Evolutionary conservation across 2,888 invertebrate genomes (phyloP).

Genomic region (Mechanitis mazaeus): DNA sequence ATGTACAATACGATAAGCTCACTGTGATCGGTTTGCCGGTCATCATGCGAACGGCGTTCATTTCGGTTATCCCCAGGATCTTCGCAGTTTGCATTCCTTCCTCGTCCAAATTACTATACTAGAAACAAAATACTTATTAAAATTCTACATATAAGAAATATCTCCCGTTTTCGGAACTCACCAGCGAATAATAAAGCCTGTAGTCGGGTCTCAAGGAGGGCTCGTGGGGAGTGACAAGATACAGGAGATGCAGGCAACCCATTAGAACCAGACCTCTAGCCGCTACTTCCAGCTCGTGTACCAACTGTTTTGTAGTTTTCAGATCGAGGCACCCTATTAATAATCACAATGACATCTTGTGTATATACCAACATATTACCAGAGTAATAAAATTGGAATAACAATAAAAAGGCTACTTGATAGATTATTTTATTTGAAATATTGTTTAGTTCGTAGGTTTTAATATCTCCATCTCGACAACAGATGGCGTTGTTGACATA

Average conservation of each 20-base stretch:
- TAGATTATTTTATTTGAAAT: too few species aligned
- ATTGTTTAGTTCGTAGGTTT: too few species aligned
- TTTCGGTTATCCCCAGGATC: conserved; percentile 87
- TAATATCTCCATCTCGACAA: too few species aligned
- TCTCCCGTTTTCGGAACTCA: conserved; percentile 45
- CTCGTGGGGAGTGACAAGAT: conserved; percentile 89
- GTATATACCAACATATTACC: too few species aligned
- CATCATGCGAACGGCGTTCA: conserved; percentile 80
- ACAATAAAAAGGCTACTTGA: too few species aligned
- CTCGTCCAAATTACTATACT: conserved; percentile 80
- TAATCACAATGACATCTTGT: background rate
- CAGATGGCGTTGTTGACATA: too few species aligned
- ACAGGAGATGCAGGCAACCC: conserved; percentile 90
- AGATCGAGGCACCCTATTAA: conserved; percentile 86
- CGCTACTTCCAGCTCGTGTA: conserved; percentile 83
- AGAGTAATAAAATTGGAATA: too few species aligned
- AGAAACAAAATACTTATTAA: conserved; percentile 19
- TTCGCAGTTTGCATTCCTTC: conserved; percentile 83
- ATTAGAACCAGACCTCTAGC: conserved; percentile 85
- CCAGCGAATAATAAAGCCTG: conserved; percentile 77
- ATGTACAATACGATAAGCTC: conserved; percentile 27
- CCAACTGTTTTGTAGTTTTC: conserved; percentile 81
- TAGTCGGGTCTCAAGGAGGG: conserved; percentile 73
- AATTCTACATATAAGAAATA: background rate
- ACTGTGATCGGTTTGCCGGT: conserved; percentile 81